Conservation (phyloP, 92 coral and sea anemone genomes). For the Porites evermanni region DNA sequence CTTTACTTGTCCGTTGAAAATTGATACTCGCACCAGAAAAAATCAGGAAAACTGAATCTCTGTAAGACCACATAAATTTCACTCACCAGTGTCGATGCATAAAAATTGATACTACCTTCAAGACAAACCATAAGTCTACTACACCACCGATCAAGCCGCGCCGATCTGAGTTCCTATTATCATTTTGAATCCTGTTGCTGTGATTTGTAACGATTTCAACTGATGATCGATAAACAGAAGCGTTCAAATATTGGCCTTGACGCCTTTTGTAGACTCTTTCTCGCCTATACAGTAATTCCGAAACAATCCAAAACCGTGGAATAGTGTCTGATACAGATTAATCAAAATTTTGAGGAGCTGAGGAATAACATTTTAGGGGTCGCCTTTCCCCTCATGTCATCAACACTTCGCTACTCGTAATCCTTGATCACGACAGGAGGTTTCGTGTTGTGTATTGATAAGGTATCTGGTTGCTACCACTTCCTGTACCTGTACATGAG, state of each 20-base stretch:
- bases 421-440: background rate
- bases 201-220: background rate
- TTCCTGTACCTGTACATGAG: slow-evolving; percentile 37
- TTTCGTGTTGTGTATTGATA: slow-evolving; percentile 13
- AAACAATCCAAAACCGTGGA: background rate
- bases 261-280: background rate
- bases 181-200: background rate
- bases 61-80: background rate
- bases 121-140: background rate
- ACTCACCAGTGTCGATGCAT: background rate
- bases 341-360: background rate
- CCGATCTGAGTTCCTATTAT: background rate
- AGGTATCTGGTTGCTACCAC: background rate
- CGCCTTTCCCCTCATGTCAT: slow-evolving; percentile 18
- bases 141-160: background rate
- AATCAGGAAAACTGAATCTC: too few relatives aligned
- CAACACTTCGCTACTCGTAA: background rate
- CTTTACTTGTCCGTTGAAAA: slow-evolving; percentile 20
- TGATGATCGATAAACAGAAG: too few relatives aligned
- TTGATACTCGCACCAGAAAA: background rate
- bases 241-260: slow-evolving; percentile 7
- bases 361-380: background rate
- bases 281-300: background rate
- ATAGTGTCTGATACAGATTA: too few relatives aligned
- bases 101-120: background rate